phyloP scores from a whole-genome alignment of 2,113 vertebrate species.

The Boleophthalmus pectinirostris region DNA sequence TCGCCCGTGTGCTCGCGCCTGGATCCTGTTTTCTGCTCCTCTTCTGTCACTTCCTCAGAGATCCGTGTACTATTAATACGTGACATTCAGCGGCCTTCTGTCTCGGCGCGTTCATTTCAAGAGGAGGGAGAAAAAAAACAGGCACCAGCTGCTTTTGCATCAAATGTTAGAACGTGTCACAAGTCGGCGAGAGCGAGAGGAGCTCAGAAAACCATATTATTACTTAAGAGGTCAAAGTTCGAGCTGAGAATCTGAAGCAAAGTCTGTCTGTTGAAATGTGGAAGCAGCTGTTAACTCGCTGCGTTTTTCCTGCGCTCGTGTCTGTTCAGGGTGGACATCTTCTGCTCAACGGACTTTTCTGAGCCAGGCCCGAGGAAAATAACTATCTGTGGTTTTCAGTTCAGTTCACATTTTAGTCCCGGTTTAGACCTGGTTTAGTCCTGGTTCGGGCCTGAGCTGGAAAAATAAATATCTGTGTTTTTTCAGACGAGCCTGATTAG shows the following conservation, averaged over 20 bases:
- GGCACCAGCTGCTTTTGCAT: background rate
- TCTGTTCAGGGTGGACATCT: background rate
- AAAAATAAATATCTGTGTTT: too few relatives aligned
- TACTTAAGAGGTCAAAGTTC: background rate
- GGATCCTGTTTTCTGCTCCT: constrained; percentile 35
- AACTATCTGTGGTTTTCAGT: too few relatives aligned
- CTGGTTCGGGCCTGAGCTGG: too few relatives aligned
- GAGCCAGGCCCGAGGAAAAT: too few relatives aligned
- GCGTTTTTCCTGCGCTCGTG: background rate
- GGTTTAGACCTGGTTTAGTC: too few relatives aligned
- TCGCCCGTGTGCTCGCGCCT: constrained; percentile 25
- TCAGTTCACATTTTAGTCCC: too few relatives aligned
- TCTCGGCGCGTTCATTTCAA: constrained; percentile 8
- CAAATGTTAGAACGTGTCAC: background rate
- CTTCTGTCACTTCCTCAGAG: constrained; percentile 61
- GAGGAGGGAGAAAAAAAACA: constrained; percentile 6
- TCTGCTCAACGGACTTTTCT: background rate
- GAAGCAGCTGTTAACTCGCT: background rate
- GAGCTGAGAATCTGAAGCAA: background rate
- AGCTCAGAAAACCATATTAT: background rate
- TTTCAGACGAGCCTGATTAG: too few relatives aligned
- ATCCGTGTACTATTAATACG: constrained; percentile 56
- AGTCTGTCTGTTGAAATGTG: background rate
- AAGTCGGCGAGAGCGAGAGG: background rate
- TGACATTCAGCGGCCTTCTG: constrained; percentile 33